phyloP scores from a whole-genome alignment of 2,888 invertebrate species.

The Heliconius cydno region DNA sequence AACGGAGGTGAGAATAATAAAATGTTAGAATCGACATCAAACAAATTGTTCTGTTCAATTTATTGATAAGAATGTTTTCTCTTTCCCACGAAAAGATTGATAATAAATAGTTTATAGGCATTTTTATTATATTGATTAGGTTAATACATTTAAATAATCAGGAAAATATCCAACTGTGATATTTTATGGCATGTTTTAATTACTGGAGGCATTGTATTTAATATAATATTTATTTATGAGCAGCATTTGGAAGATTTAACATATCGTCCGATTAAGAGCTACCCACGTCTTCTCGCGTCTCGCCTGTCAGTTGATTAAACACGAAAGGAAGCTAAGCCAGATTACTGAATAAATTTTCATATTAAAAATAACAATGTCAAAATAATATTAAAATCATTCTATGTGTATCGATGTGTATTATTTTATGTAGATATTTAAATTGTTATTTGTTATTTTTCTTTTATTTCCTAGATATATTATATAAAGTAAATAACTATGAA shows the following conservation, averaged over 20 bases:
- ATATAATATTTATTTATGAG: neutral
- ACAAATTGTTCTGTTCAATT: conserved; percentile 21
- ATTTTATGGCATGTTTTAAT: neutral
- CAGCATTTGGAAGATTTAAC: conserved; percentile 13
- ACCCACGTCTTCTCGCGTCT: conserved; percentile 39
- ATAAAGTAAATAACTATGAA: neutral
- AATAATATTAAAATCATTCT: neutral
- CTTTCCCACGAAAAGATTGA: conserved; percentile 12
- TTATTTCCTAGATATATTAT: too few relatives aligned
- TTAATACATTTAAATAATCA: neutral
- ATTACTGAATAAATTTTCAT: conserved; percentile 21
- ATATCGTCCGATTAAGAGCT: conserved; percentile 40
- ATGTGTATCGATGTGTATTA: neutral
- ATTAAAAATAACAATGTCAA: conserved; percentile 5
- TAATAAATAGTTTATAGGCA: neutral
- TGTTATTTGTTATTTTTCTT: too few relatives aligned
- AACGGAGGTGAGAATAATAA: conserved; percentile 34
- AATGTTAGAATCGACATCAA: conserved; percentile 26
- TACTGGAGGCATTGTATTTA: neutral
- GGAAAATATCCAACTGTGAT: neutral
- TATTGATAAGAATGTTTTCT: conserved; percentile 25
- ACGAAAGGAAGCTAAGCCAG: neutral
- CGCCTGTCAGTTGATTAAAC: conserved; percentile 33
- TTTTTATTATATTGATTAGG: too few relatives aligned
- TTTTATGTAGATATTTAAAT: neutral